Evolutionary conservation across 2,797 vertebrate species (phyloP).

Genomic region (Hydrocynus forskahlii): DNA sequence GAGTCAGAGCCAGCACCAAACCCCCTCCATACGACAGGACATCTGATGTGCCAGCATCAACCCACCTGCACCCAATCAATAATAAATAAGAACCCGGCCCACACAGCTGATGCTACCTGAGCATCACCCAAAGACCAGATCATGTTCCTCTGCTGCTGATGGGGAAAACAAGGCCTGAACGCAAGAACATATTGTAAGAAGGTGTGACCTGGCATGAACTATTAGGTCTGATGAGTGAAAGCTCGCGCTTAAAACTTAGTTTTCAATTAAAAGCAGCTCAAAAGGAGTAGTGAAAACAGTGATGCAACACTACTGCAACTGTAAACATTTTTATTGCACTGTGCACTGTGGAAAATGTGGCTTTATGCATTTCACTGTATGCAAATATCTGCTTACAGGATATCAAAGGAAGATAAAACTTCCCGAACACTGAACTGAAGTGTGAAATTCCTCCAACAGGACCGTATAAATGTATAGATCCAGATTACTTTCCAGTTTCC

Average conservation of each 20-base stretch:
- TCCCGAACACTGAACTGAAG: neutral
- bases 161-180: neutral
- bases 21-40: conserved; percentile 30
- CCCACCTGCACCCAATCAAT: conserved; percentile 47
- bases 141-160: neutral
- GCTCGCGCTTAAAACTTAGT: neutral
- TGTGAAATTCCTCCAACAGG: no score
- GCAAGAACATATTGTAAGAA: neutral
- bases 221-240: neutral
- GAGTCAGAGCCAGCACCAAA: conserved; percentile 29
- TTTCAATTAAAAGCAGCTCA: neutral
- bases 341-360: neutral
- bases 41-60: conserved; percentile 27
- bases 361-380: neutral
- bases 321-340: conserved; percentile 7
- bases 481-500: no score
- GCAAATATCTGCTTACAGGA: neutral
- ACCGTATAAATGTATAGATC: no score
- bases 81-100: conserved; percentile 33
- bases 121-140: neutral
- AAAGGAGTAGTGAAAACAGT: neutral
- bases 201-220: neutral
- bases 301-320: conserved; percentile 2
- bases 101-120: conserved; percentile 37
- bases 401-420: neutral